Base-by-base conservation (phyloP, 2,113 vertebrate species). In the Centropus unirufus region DNA sequence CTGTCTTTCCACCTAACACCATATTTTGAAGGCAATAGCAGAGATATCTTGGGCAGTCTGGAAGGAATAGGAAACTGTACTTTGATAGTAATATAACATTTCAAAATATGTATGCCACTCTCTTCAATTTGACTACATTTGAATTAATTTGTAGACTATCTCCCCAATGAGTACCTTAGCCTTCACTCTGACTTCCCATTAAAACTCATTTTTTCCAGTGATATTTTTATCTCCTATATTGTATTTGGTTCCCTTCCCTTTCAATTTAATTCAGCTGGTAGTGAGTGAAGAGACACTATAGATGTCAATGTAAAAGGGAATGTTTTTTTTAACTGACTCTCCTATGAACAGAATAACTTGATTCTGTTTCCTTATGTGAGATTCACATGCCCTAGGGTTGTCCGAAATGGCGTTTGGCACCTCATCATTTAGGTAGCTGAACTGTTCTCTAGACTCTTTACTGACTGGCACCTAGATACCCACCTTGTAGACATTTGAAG, bases 41-140 rank as follows among this genome's bases (percentile, higher is more conserved):
- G n/a, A n/a, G 7, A 39, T 44, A 91, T 76, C 14, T 59, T 30
- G 47, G 54, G 13, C 32, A 76, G 12, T 57, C 73, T 4, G 3
- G 57, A 86, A 87, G 61, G 72, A 91, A 90, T 88, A 74, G 4
- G 3, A 44, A 94, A 64, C 22, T 30, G 12, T 64, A 74, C 61
- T 93, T 74, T 69, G 42, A 92, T 54, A 91, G 34, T 40, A 90
- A 69, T 51, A 15, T 39, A 96, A 64, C 19, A 88, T 90, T 95
- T 96, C 51, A 61, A 91, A 97, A 91, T 75, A 7, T 87, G 75
- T 44, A 78, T 64, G 54, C 10, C n/a, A 6, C 19, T 94, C 49
- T 93, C 75, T 92, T 77, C 23, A 89, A 87, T 86, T 92, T 79
- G 61, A 75, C 89, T 95, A 58, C 58, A 89, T 91, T 93, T 95